Conservation (phyloP, 92 coral and sea anemone species). For the Blastomussa wellsi region DNA sequence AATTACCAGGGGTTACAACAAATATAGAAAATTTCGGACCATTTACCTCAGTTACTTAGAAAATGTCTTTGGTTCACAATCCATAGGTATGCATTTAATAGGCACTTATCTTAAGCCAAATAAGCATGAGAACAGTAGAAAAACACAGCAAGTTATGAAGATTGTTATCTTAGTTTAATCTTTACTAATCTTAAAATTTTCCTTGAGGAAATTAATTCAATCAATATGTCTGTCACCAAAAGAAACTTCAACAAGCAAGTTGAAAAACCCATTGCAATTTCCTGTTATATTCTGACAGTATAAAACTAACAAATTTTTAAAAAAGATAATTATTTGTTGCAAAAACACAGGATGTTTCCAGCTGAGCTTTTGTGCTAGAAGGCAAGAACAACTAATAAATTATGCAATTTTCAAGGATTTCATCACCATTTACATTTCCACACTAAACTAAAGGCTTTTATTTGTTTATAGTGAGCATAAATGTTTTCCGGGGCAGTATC, state of each 20-base stretch:
- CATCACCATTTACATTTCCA: neutral
- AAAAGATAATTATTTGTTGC: neutral
- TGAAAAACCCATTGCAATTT: neutral
- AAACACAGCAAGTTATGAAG: neutral
- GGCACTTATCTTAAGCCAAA: neutral
- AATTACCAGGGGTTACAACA: too few species aligned
- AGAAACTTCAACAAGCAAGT: neutral
- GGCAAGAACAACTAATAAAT: neutral
- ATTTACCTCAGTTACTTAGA: neutral
- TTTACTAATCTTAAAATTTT: neutral
- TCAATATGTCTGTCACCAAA: neutral
- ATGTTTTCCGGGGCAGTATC: neutral
- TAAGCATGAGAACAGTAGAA: neutral
- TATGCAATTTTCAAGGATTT: neutral
- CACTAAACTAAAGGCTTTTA: neutral
- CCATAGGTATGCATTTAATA: neutral
- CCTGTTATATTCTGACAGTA: neutral
- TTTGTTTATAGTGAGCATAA: neutral
- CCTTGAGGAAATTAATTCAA: neutral
- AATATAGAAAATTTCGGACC: too few species aligned
- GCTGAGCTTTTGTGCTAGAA: constrained; percentile 11
- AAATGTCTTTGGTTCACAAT: neutral
- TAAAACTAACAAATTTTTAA: constrained; percentile 1
- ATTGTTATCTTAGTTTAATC: neutral
- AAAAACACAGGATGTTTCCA: constrained; percentile 25